phyloP scores from a whole-genome alignment of 2,113 vertebrate genomes.

The Pangasianodon hypophthalmus region DNA sequence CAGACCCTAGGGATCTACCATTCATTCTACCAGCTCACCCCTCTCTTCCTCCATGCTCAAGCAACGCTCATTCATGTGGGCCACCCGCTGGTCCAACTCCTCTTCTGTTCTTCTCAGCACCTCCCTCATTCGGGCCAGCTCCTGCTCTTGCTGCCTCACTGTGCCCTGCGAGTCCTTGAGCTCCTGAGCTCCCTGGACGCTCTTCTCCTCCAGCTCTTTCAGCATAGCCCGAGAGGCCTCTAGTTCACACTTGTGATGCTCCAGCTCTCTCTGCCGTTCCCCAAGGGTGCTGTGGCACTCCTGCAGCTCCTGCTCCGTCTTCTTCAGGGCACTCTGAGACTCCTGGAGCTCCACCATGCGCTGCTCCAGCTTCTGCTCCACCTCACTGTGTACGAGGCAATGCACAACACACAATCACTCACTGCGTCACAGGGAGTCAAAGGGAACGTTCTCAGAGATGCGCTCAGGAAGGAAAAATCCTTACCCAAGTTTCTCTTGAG shows the following conservation, averaged over 20 bases:
- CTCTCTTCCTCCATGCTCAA: constrained; percentile 80
- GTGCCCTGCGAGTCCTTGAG: constrained; percentile 70
- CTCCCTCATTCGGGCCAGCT: constrained; percentile 75
- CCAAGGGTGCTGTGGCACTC: constrained; percentile 55
- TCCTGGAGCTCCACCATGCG: constrained; percentile 67
- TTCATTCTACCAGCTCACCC: constrained; percentile 74
- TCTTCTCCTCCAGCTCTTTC: constrained; percentile 70
- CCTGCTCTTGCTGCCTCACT: constrained; percentile 69
- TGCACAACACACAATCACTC: background rate
- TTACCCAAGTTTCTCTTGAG: constrained; percentile 82
- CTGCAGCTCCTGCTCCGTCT: constrained; percentile 74
- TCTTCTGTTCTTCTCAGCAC: constrained; percentile 76
- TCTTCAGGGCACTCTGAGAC: constrained; percentile 67
- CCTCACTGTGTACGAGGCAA: constrained; percentile 65
- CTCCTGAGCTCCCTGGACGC: constrained; percentile 72
- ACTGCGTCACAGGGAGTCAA: background rate
- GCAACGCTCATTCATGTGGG: constrained; percentile 79
- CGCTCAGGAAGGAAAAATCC: background rate
- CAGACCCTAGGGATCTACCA: background rate
- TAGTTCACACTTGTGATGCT: constrained; percentile 57
- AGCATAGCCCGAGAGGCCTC: constrained; percentile 49
- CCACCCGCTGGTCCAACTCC: constrained; percentile 74
- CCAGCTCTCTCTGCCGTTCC: constrained; percentile 59
- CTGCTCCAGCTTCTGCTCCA: constrained; percentile 74
- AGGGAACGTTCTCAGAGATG: background rate